Percentiles rank a stretch among this genome's conserved stretches.
These are phyloP conservation scores for Capitulum mitella DNA, from an alignment of 2,888 invertebrate genomes.

Conservation along the genomic window DNA sequence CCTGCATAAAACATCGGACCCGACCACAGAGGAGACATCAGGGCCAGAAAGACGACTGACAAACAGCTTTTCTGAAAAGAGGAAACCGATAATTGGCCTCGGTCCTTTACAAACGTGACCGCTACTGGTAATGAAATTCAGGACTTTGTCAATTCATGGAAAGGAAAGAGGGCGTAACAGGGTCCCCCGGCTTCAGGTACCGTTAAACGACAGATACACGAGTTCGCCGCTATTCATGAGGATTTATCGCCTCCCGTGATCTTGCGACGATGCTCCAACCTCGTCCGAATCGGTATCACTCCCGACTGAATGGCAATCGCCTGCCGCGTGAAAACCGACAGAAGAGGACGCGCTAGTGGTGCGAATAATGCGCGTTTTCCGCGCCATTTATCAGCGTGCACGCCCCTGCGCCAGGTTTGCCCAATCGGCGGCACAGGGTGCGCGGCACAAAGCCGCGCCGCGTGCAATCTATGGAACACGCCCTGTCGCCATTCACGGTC, in stretches of 20 bases:
- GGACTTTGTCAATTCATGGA: conserved; percentile 9
- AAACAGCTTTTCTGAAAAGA: not conserved
- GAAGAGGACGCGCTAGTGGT: not conserved
- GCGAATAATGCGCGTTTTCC: not conserved
- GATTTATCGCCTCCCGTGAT: not conserved
- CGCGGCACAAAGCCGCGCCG: not conserved
- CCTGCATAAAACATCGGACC: conserved; percentile 17
- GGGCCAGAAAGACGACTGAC: not conserved
- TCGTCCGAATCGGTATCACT: not conserved
- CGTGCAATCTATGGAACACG: not conserved
- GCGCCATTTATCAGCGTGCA: not conserved
- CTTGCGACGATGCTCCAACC: not conserved
- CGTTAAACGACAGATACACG: not conserved
- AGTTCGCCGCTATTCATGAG: not conserved
- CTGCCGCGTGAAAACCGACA: not conserved
- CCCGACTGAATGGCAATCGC: not conserved
- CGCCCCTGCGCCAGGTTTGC: not conserved
- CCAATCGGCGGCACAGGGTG: not conserved
- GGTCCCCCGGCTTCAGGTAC: not conserved
- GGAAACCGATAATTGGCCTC: not conserved
- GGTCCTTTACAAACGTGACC: not conserved
- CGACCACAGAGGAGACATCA: not conserved
- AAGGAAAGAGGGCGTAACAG: not conserved
- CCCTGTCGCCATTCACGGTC: not conserved
- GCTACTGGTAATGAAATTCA: conserved; percentile 16